phyloP scores from a whole-genome alignment of 2,797 vertebrate species.

The Nothura maculosa region DNA sequence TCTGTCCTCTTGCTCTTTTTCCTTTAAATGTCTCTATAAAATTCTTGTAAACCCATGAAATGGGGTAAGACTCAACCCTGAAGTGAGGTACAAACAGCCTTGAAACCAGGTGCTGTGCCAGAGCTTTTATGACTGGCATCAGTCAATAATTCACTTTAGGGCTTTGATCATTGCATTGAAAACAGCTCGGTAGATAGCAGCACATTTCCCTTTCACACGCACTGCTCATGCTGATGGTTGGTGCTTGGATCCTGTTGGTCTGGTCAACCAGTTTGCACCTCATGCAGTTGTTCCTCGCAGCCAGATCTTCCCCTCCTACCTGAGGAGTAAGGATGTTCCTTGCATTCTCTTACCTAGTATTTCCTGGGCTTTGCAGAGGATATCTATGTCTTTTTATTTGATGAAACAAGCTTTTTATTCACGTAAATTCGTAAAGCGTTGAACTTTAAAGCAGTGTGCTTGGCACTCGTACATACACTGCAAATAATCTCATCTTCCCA shows the following conservation, averaged over 20 bases:
- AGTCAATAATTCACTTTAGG: conserved; percentile 39
- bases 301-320: not conserved
- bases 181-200: not conserved
- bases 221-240: not conserved
- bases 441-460: not conserved
- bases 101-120: not conserved
- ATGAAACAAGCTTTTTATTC: not conserved
- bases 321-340: not conserved
- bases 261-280: not conserved
- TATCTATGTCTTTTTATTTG: not conserved
- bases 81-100: not conserved
- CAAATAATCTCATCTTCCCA: not conserved
- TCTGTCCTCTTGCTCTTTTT: not conserved
- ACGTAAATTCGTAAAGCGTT: not conserved
- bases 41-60: not conserved
- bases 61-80: not conserved
- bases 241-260: not conserved
- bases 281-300: not conserved
- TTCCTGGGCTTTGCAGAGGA: not conserved
- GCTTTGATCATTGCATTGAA: not conserved
- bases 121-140: not conserved
- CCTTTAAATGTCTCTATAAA: not conserved
- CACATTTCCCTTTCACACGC: not conserved
- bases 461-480: not conserved
- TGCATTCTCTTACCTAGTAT: not conserved